Base-by-base conservation (phyloP, 2,888 invertebrate species). In the Yponomeuta plumbellus region DNA sequence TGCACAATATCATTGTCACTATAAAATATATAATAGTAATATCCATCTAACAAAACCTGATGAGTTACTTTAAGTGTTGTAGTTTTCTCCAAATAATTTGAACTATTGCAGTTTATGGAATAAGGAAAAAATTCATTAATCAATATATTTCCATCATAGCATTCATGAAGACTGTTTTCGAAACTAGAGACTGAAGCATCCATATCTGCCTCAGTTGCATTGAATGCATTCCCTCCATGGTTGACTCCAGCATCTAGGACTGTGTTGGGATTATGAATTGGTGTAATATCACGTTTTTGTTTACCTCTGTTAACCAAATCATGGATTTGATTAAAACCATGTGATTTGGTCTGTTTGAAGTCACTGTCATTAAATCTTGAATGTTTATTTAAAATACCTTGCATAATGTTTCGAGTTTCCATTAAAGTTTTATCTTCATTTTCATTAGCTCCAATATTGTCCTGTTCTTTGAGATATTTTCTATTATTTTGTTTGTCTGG, bases 1-100 rank as follows among this genome's bases (percentile, higher is more conserved):
- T 92, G 93, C 11, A 95, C 94, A 73, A 94, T 88, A 80, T 96
- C 96, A 85, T 97, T 96, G 80, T 97, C 96, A 74, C 96, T 96
- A 78, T 96, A 97, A 84, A 97, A 97, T 73, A 97, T 96, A 75
- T 97, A 97, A 84, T 97, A 97, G 80, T 97, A 97, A 84, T 97
- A 97, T 10, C 96, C 97, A 78, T 96, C 95, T 65, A 93, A 91
- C 56, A 92, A 88, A 26, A 97, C 94, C 71, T 95, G 93, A 74
- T 97, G 96, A 67, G 92, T 92, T 0, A 96, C 94, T 80, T 88
- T 90, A 11, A 88, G 79, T 71, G 94, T 94, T 34, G 94, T 93
- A 8, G 94, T 94, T 67, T 92, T 92, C 74, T 95, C 94, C 71
- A 96, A 90, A 74, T 94, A 95, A 72, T 93, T 92, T 0, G 95